Evolutionary conservation across 2,888 invertebrate species (phyloP), one percentile per base, ranked within the genome.

Genomic region (Lissocephala sabroskyi): DNA sequence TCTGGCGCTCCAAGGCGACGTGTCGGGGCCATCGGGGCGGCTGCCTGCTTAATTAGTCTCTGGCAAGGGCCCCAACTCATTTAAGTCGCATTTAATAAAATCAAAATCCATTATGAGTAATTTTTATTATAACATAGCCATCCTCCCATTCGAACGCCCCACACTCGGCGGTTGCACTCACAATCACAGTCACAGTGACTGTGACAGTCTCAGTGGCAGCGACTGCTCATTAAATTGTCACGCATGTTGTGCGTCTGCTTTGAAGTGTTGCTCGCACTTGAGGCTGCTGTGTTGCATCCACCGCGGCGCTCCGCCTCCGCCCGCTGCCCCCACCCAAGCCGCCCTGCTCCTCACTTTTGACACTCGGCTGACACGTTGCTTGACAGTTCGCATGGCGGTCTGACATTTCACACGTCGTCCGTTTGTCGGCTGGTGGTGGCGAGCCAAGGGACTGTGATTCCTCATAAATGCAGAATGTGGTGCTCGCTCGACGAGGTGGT

Each of bases 211-310:
- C 23, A 11, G 16, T 5, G 23, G 33, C 56, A 48, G 50, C 42
- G 63, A 45, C 49, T 77, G 71, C 82, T 81, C 81, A 81, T 81
- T 81, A 81, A 81, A 81, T 81, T 81, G 81, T 81, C 81, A 81
- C 81, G 81, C 81, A 79, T 81, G 79, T 78, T 76, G 71, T 74
- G 59, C 49, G 59, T 36, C 49, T 28, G 14, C 48, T 48, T 48
- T 48, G 48, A 48, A 48, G 48, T 45, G 18, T 39, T 28, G 28
- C n/a, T n/a, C n/a, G n/a, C n/a, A n/a, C n/a, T n/a, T n/a, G n/a
- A n/a, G 13, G 35, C 16, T 6, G 16, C 35, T 16, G 35, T 16
- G 10, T 35, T 30, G 30, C 32, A 9, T 30, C n/a, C 17, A 30
- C 3, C 7, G 4, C 26, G 16, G 26, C 17, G 37, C 51, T 46